Evolutionary conservation across 2,797 vertebrate species (phyloP).

Genomic region (Bradypodion pumilum): DNA sequence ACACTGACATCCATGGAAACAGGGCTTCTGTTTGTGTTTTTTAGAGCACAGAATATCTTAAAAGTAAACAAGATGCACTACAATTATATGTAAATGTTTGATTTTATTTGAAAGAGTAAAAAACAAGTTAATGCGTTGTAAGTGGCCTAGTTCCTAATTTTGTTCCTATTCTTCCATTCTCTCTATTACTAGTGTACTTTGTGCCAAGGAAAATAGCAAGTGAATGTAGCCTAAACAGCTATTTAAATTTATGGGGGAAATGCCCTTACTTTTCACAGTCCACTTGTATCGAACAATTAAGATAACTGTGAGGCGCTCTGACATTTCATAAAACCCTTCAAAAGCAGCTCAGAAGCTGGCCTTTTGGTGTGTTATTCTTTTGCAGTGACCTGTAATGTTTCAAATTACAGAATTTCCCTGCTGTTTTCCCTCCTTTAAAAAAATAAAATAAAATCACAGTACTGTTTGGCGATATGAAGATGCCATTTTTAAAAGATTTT

Average conservation of each 20-base stretch:
- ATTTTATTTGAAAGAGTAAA: conserved; percentile 46
- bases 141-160: background rate
- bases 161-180: conserved; percentile 43
- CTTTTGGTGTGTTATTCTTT: conserved; percentile 44
- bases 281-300: conserved; percentile 41
- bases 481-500: conserved; percentile 32
- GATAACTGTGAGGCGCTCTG: conserved; percentile 26
- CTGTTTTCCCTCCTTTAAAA: conserved; percentile 53
- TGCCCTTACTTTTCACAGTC: conserved; percentile 45
- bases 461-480: conserved; percentile 40
- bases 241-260: conserved; percentile 52
- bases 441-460: no score
- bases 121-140: conserved; percentile 53
- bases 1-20: background rate
- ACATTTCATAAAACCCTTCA: background rate
- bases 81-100: conserved; percentile 49
- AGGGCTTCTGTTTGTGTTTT: background rate
- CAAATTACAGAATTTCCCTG: conserved; percentile 35
- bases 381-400: conserved; percentile 46
- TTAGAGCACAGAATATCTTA: conserved; percentile 27
- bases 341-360: conserved; percentile 33
- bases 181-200: conserved; percentile 45
- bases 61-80: conserved; percentile 50
- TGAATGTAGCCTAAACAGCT: conserved; percentile 48
- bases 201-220: conserved; percentile 59